phyloP scores from a whole-genome alignment of 1,140 invertebrate species.

The Scaptomyza montana region DNA sequence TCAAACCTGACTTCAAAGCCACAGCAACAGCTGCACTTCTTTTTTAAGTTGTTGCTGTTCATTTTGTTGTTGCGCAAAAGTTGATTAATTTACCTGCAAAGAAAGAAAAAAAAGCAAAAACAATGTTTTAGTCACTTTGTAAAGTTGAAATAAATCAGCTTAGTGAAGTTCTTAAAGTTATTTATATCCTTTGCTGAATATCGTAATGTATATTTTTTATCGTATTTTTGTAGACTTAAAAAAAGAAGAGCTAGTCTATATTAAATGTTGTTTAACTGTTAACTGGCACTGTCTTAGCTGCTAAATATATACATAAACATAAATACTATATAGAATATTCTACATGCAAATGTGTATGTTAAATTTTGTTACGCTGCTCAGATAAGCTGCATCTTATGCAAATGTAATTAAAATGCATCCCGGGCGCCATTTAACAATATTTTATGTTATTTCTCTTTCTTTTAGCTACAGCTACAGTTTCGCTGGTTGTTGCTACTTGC shows the following conservation, averaged over 20 bases:
- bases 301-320: neutral
- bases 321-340: neutral
- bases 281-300: neutral
- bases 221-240: too few relatives aligned
- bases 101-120: slow-evolving; percentile 21
- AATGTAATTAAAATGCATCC: slow-evolving; percentile 58
- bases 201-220: neutral
- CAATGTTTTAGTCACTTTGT: slow-evolving; percentile 5
- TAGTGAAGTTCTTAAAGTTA: neutral
- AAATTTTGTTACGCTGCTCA: slow-evolving; percentile 4
- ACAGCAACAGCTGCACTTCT: neutral
- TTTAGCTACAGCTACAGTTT: neutral
- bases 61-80: neutral
- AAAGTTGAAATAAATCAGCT: neutral
- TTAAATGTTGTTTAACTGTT: slow-evolving; percentile 11
- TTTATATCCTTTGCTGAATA: neutral
- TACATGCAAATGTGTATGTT: neutral
- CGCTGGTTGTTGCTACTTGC: neutral
- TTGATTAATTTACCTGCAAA: slow-evolving; percentile 65
- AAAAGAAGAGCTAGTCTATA: neutral
- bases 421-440: slow-evolving; percentile 50
- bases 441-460: slow-evolving; percentile 34
- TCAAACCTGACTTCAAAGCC: slow-evolving; percentile 38
- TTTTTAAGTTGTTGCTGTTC: neutral
- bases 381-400: slow-evolving; percentile 58